Conservation (phyloP, 1,140 invertebrate species). For the Papilio helenus region DNA sequence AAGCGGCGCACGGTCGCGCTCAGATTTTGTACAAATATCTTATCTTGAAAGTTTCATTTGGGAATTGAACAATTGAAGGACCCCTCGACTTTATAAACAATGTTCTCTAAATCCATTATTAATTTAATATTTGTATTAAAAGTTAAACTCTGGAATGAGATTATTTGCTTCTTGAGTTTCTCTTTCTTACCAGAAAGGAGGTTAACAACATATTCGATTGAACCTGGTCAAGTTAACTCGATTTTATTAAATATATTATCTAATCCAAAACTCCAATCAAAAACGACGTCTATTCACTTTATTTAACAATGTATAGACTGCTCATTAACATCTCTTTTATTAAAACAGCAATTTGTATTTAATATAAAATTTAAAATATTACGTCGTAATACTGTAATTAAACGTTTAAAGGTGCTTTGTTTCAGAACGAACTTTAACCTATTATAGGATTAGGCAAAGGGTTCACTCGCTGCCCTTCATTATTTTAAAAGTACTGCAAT, state of each 20-base stretch:
- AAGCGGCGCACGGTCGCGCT: slow-evolving; percentile 28
- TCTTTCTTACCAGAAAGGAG: neutral
- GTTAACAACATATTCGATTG: neutral
- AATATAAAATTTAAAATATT: neutral
- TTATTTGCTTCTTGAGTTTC: neutral
- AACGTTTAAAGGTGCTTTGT: slow-evolving; percentile 20
- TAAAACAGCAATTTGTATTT: neutral
- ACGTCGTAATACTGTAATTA: neutral
- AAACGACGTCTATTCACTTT: neutral
- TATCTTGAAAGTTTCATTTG: slow-evolving; percentile 32
- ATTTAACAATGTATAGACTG: neutral
- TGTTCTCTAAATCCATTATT: slow-evolving; percentile 4
- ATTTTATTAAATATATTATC: neutral
- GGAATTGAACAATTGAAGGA: slow-evolving; percentile 31
- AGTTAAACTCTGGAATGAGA: neutral
- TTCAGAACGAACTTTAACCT: slow-evolving; percentile 15
- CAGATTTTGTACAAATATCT: slow-evolving; percentile 33
- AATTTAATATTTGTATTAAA: slow-evolving; percentile 21
- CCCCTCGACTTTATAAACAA: slow-evolving; percentile 15
- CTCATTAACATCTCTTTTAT: neutral
- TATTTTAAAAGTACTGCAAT: slow-evolving; percentile 34
- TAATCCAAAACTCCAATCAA: neutral
- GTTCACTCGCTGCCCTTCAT: slow-evolving; percentile 23
- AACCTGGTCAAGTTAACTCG: neutral
- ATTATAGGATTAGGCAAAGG: slow-evolving; percentile 30